Percentiles rank a stretch among this genome's conserved stretches.
Evolutionary conservation across 1,140 invertebrate species (phyloP).

Genomic region (Drosophila sproati): DNA sequence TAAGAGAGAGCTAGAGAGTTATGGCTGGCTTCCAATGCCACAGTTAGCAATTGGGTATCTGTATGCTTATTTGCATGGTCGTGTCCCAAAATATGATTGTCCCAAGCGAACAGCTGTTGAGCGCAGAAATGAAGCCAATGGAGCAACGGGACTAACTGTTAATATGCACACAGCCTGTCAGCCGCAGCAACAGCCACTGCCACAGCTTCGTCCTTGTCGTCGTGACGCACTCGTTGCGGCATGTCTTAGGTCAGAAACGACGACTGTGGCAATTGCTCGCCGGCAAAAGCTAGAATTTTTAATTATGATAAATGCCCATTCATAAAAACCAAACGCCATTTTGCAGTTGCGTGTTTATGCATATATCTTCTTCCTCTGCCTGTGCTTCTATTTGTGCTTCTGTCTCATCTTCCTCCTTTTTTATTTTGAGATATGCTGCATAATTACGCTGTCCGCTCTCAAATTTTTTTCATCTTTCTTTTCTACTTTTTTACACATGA

Average conservation of each 20-base stretch:
- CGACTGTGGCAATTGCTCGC: conserved; percentile 34
- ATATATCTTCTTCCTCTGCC: conserved; percentile 22
- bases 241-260: conserved; percentile 80
- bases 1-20: conserved; percentile 14
- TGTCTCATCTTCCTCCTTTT: background rate
- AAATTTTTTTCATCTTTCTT: conserved; percentile 26
- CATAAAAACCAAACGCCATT: conserved; percentile 74
- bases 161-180: conserved; percentile 28
- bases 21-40: conserved; percentile 31
- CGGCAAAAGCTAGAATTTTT: conserved; percentile 64
- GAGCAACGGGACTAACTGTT: conserved; percentile 47
- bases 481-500: background rate
- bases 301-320: conserved; percentile 82
- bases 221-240: conserved; percentile 58
- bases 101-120: conserved; percentile 52
- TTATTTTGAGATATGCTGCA: conserved; percentile 52
- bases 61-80: conserved; percentile 44
- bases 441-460: conserved; percentile 63
- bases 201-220: conserved; percentile 41
- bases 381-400: background rate
- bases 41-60: background rate
- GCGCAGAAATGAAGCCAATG: conserved; percentile 51
- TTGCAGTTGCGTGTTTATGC: conserved; percentile 72
- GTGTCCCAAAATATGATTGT: conserved; percentile 40
- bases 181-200: background rate